Evolutionary conservation across 2,888 invertebrate genomes (phyloP).

Genomic region (Orthosia gracilis): DNA sequence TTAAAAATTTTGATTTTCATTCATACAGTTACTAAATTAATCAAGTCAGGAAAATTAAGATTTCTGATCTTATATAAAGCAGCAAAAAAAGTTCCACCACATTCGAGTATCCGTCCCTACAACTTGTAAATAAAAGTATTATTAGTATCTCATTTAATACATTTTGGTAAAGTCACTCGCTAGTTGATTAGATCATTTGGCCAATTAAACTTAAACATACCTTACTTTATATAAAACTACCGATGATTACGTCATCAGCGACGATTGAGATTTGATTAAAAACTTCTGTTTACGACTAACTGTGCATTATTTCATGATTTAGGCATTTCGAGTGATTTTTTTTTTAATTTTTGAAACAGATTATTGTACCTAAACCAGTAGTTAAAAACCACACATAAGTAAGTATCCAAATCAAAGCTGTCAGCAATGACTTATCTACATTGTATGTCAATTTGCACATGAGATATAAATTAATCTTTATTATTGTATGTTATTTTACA

Average conservation of each 20-base stretch:
- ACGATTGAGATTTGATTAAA: conserved; percentile 38
- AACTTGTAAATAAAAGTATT: conserved; percentile 65
- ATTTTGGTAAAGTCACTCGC: conserved; percentile 77
- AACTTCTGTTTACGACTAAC: conserved; percentile 12
- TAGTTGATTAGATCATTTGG: conserved; percentile 78
- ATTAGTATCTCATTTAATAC: conserved; percentile 75
- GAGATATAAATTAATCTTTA: conserved; percentile 30
- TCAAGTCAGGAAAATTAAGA: background rate
- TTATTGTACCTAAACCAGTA: background rate
- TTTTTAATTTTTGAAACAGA: background rate
- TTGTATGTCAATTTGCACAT: conserved; percentile 24
- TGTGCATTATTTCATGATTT: conserved; percentile 16
- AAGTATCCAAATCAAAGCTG: conserved; percentile 15
- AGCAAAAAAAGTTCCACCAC: conserved; percentile 2
- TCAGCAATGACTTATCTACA: conserved; percentile 1
- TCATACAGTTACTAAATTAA: background rate
- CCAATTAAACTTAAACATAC: conserved; percentile 76
- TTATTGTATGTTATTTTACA: conserved; percentile 28
- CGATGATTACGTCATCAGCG: conserved; percentile 30
- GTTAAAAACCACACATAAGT: background rate
- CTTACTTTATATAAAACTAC: conserved; percentile 50
- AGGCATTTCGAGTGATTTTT: conserved; percentile 9
- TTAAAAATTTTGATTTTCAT: background rate
- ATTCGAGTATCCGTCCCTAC: conserved; percentile 54
- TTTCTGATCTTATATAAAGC: background rate